phyloP scores from a whole-genome alignment of 2,113 vertebrate species.

The Aldabrachelys gigantea region DNA sequence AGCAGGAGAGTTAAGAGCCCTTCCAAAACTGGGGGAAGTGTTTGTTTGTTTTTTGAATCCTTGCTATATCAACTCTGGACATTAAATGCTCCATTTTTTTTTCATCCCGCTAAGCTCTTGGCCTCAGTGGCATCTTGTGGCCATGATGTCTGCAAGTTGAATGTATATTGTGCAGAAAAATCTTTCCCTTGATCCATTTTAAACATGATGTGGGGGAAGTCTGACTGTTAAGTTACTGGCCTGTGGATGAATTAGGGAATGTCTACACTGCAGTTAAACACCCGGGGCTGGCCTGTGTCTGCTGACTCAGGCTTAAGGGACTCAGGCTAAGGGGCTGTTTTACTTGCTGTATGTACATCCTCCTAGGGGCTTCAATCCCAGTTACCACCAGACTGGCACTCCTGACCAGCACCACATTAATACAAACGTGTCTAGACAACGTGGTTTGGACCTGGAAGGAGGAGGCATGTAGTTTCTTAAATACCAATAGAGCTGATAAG shows the following conservation, averaged over 20 bases:
- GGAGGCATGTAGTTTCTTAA: not conserved
- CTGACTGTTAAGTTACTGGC: too few species aligned
- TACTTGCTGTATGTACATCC: not conserved
- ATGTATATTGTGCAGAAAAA: too few species aligned
- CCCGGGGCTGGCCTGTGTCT: not conserved
- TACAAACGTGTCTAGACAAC: fast-evolving
- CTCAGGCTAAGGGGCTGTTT: not conserved
- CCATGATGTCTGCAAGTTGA: too few species aligned
- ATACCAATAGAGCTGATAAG: slow-evolving; percentile 15
- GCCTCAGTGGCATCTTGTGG: too few species aligned
- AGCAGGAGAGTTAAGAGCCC: not conserved
- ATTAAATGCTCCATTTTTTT: not conserved
- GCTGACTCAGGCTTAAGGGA: not conserved
- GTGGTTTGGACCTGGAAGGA: not conserved
- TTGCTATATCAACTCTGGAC: not conserved
- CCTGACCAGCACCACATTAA: not conserved
- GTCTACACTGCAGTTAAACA: not conserved
- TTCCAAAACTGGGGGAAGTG: not conserved
- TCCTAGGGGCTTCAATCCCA: not conserved
- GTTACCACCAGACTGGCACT: not conserved
- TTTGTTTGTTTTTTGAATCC: not conserved
- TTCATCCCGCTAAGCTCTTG: not conserved
- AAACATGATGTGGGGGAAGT: too few species aligned
- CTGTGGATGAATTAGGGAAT: too few species aligned
- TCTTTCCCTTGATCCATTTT: too few species aligned